A percentile compares a stretch with the other conserved stretches of the same genome.
These are phyloP conservation scores for Poicephalus meyeri DNA, from an alignment of 2,113 vertebrate genomes.

Conservation along the genomic window DNA sequence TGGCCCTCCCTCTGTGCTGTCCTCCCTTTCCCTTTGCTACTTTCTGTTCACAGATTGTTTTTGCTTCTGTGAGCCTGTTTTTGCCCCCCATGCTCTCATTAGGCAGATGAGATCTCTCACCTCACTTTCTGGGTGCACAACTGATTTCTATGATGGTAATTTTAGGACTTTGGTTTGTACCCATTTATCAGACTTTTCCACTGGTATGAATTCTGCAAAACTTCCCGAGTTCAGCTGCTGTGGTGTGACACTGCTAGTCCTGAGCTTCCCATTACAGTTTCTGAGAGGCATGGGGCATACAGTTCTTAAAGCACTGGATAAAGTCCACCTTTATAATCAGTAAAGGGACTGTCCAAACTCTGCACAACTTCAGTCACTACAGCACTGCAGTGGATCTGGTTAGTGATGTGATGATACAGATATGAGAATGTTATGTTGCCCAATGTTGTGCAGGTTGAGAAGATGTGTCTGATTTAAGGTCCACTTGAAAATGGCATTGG, in stretches of 20 bases:
- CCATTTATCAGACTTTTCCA: not conserved
- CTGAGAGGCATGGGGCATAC: rapidly evolving
- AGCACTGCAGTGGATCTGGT: not conserved
- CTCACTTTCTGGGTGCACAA: not conserved
- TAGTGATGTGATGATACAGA: not conserved
- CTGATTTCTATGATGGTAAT: not conserved
- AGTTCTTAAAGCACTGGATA: not conserved
- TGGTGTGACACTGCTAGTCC: not conserved
- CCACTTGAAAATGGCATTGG: not conserved
- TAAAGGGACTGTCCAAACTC: not conserved
- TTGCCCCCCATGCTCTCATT: not conserved
- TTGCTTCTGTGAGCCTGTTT: not conserved
- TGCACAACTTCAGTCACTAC: not conserved
- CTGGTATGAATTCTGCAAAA: not conserved
- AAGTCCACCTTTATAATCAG: not conserved
- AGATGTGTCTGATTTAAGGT: not conserved
- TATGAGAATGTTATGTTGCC: not conserved
- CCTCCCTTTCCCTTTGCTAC: not conserved
- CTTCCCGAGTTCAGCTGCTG: not conserved
- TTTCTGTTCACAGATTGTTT: not conserved
- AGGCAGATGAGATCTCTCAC: not conserved
- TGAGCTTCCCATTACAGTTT: not conserved
- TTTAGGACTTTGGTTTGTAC: not conserved
- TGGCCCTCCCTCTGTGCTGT: not conserved
- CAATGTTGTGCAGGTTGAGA: not conserved